Evolutionary conservation across 2,797 vertebrate genomes (phyloP), one percentile per base, ranked within the genome.

Genomic region (Macrochelys suwanniensis): DNA sequence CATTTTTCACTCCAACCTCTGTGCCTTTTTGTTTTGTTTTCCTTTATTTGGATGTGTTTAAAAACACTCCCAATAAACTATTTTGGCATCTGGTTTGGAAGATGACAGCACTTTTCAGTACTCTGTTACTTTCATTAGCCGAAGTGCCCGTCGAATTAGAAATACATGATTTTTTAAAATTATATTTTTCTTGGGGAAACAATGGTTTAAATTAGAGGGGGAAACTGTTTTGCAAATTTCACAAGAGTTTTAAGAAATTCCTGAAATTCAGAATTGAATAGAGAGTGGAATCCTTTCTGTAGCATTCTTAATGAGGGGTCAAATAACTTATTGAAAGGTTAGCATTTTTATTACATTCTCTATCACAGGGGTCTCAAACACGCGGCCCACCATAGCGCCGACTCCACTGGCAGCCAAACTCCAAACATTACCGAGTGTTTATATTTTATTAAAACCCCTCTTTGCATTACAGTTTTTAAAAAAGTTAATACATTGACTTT

Each of bases 101-200:
- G 45, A 1, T 0, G 82, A 47, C 81, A 92, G 92, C 89, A 42
- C 37, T 95, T 94, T 96, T 81, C 59, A 92, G 26, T 89, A 93
- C 50, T 1, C 79, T 76, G 65, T 96, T 96, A 92, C 93, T 97
- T 96, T 95, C 81, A 88, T 93, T 92, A 95, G 26, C 37, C 11
- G 93, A 79, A 92, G 87, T 88, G 84, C 88, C 79, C 26, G 80
- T 56, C 9, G 86, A 92, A 86, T 80, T 86, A 83, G 83, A 92
- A 95, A 92, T 88, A 1, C 79, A 81, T 90, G 31, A 71, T 76
- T 96, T 87, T n/a, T 95, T 50, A 37, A 21, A 54, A 7, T n/a
- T 33, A 42, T 47, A 80, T 86, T 90, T 92, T 90, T 87, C 56
- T 79, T 57, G 89, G 79, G 85, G 95, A 95, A 81, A 12, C 12